These are phyloP conservation scores for Puma concolor DNA, from an alignment of 2,113 vertebrate genomes.

Conservation along the genomic window DNA sequence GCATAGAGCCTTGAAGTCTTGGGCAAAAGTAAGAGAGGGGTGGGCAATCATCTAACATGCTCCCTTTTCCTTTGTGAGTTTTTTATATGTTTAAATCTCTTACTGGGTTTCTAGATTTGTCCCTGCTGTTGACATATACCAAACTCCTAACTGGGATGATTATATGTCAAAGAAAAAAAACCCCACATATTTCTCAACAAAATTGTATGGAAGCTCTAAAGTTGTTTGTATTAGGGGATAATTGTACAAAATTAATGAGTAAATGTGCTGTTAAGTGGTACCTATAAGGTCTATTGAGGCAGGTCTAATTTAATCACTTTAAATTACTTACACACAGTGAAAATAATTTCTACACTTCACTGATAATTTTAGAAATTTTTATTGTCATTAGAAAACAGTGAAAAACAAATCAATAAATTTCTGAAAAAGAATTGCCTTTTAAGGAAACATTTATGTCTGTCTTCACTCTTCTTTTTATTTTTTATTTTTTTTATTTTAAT, in stretches of 20 bases:
- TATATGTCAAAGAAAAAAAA: background rate
- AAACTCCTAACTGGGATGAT: background rate
- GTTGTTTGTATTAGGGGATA: background rate
- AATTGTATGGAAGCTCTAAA: background rate
- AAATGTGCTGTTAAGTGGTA: background rate
- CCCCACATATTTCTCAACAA: background rate
- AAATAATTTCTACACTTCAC: conserved; percentile 26
- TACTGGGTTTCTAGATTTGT: background rate
- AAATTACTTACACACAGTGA: background rate
- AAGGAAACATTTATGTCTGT: background rate
- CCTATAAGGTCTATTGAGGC: background rate
- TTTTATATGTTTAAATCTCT: background rate
- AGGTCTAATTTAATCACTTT: conserved; percentile 1
- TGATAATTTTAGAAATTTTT: conserved; percentile 48
- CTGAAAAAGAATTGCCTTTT: background rate
- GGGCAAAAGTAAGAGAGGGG: background rate
- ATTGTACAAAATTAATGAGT: background rate
- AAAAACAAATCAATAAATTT: conserved; percentile 33
- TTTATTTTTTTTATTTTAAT: too few species aligned
- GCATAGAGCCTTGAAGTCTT: background rate
- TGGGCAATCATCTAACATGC: background rate
- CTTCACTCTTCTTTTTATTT: background rate
- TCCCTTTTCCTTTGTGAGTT: background rate
- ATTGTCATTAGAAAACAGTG: conserved; percentile 37
- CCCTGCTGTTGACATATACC: background rate